Conservation (phyloP, 2,797 vertebrate species). For the Chelmon rostratus region DNA sequence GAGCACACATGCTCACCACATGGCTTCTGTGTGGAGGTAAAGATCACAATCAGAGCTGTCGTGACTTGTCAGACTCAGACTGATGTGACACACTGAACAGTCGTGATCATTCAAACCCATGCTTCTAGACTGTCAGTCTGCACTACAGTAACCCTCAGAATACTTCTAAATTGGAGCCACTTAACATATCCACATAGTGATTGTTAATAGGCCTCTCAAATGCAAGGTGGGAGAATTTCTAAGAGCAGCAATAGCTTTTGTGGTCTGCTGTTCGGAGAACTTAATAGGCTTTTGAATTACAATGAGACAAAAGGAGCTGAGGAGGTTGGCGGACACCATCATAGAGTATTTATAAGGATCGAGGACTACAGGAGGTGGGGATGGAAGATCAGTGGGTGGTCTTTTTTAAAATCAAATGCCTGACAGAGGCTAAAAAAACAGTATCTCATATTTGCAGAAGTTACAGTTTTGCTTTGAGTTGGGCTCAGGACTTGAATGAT, state of each 20-base stretch:
- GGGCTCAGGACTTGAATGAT: background rate
- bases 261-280: constrained; percentile 31
- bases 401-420: constrained; percentile 33
- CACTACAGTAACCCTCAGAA: constrained; percentile 36
- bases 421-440: constrained; percentile 7
- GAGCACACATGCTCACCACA: constrained; percentile 19
- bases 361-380: constrained; percentile 39
- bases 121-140: constrained; percentile 36
- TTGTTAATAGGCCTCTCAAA: constrained; percentile 46
- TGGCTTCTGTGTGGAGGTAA: constrained; percentile 35
- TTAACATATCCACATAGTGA: constrained; percentile 29
- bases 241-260: constrained; percentile 36
- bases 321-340: constrained; percentile 51
- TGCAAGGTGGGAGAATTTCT: constrained; percentile 53
- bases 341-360: constrained; percentile 46
- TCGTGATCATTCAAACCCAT: constrained; percentile 44
- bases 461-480: constrained; percentile 1
- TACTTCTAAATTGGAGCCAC: constrained; percentile 47
- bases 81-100: constrained; percentile 48
- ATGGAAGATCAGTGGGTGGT: constrained; percentile 45
- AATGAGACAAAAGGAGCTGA: constrained; percentile 51
- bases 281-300: constrained; percentile 50
- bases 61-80: constrained; percentile 42
- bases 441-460: background rate
- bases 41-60: constrained; percentile 47